A percentile compares a stretch with the other conserved stretches of the same genome.
Conservation (phyloP, 2,797 vertebrate genomes). For the Danio albolineatus region DNA sequence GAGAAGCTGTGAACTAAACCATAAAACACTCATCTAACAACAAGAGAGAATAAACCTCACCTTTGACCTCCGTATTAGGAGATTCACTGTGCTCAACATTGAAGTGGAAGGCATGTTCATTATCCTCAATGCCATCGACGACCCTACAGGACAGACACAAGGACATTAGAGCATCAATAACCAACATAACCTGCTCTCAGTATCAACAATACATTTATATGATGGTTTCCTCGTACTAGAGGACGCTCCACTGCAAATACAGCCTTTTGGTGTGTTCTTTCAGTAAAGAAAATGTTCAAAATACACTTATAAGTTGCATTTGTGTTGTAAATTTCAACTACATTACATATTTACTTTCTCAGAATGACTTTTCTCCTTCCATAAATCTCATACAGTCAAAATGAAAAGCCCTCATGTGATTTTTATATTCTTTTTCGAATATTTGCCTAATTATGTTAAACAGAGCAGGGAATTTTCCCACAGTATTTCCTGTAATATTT, state of each 20-base stretch:
- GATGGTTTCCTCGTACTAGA: background rate
- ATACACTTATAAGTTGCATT: no score
- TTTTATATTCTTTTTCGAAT: no score
- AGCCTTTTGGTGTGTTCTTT: background rate
- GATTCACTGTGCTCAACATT: conserved; percentile 73
- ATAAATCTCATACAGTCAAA: no score
- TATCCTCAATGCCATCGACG: conserved; percentile 94
- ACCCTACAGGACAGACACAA: conserved; percentile 75
- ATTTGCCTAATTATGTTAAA: no score
- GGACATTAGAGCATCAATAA: background rate
- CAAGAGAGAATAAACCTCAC: conserved; percentile 61
- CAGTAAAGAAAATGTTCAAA: no score
- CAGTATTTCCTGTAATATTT: no score
- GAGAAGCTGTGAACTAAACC: background rate
- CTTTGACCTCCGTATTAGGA: conserved; percentile 68
- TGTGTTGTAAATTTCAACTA: no score
- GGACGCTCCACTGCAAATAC: background rate
- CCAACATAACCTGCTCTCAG: background rate
- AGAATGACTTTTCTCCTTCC: no score
- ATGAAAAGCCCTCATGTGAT: no score
- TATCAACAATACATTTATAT: background rate
- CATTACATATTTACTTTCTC: no score
- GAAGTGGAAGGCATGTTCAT: conserved; percentile 85
- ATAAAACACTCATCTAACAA: background rate
- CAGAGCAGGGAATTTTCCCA: no score